Percentiles rank a stretch among this genome's conserved stretches.
Evolutionary conservation across 2,888 invertebrate species (phyloP).

Genomic region (Polymixis flavicincta): DNA sequence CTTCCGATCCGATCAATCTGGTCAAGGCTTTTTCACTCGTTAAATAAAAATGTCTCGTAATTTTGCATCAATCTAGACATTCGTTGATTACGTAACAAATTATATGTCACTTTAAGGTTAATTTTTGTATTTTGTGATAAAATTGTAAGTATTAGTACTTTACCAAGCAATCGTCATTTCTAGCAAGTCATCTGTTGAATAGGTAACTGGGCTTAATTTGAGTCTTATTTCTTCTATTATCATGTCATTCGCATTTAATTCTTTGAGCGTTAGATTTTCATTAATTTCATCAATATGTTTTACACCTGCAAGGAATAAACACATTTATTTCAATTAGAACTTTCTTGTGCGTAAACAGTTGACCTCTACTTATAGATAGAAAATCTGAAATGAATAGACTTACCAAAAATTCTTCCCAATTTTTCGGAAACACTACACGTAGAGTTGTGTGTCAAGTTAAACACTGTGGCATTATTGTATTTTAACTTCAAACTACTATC

Average conservation of each 20-base stretch:
- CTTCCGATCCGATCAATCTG: no score
- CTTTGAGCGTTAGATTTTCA: constrained; percentile 4
- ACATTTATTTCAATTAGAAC: no score
- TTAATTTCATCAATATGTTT: constrained; percentile 15
- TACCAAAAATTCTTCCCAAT: constrained; percentile 65
- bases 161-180: constrained; percentile 3
- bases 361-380: no score
- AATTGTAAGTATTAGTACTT: no score
- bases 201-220: not conserved
- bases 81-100: no score
- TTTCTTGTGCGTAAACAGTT: no score
- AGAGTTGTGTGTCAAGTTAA: constrained; percentile 42
- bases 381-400: no score
- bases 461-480: constrained; percentile 68
- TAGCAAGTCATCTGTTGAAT: not conserved
- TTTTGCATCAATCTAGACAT: no score
- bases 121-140: no score
- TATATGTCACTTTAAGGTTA: no score
- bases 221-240: not conserved
- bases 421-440: constrained; percentile 35
- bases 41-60: no score
- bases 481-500: constrained; percentile 74
- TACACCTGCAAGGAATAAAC: constrained; percentile 1
- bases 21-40: no score
- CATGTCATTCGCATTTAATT: constrained; percentile 7